Evolutionary conservation across 1,140 invertebrate species (phyloP).

Genomic region (Hydropsyche tenuis): DNA sequence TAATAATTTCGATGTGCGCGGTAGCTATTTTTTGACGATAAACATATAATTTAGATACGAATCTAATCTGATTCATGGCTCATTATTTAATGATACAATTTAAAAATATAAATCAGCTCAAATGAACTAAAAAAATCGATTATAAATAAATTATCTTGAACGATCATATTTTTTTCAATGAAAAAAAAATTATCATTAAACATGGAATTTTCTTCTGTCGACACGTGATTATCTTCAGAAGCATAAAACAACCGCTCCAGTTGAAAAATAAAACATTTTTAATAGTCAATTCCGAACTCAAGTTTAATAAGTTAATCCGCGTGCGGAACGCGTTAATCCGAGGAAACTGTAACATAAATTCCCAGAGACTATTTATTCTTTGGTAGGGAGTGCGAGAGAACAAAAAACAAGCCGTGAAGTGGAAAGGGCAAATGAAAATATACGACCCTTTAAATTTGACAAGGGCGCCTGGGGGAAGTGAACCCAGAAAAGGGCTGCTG

Average conservation of each 20-base stretch:
- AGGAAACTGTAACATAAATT: slow-evolving; percentile 48
- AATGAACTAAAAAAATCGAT: too few species aligned
- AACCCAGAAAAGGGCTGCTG: slow-evolving; percentile 15
- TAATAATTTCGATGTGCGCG: too few species aligned
- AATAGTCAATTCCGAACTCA: slow-evolving; percentile 14
- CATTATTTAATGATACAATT: too few species aligned
- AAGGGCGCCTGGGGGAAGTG: slow-evolving; percentile 36
- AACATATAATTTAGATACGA: too few species aligned
- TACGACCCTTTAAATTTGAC: slow-evolving; percentile 48
- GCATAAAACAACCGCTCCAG: neutral
- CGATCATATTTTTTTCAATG: too few species aligned
- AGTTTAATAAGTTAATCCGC: slow-evolving; percentile 24
- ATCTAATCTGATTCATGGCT: too few species aligned
- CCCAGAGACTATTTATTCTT: slow-evolving; percentile 45
- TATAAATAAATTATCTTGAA: neutral
- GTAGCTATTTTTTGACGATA: too few species aligned
- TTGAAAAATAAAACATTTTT: neutral
- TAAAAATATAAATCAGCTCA: too few species aligned
- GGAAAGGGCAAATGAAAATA: slow-evolving; percentile 46
- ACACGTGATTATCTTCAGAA: too few species aligned
- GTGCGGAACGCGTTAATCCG: slow-evolving; percentile 38
- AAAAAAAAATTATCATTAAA: too few species aligned
- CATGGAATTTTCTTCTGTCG: too few species aligned
- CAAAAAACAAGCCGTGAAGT: slow-evolving; percentile 38
- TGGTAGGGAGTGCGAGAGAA: slow-evolving; percentile 33